phyloP scores from a whole-genome alignment of 2,113 vertebrate species.

The Petrocephalus zakoni region DNA sequence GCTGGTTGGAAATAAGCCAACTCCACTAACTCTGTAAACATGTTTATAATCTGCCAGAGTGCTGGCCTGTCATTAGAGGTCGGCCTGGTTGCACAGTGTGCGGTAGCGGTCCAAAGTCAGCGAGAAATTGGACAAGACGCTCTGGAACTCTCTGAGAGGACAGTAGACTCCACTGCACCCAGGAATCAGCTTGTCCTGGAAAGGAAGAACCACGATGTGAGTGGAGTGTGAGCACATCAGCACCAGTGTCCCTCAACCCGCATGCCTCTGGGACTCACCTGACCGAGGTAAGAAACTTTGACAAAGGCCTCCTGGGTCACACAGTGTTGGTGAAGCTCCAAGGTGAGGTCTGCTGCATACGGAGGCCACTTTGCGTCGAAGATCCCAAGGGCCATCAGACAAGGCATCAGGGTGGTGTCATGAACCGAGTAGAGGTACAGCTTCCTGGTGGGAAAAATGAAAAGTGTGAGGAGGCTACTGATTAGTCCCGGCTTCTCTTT shows the following conservation, averaged over 20 bases:
- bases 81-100: conserved; percentile 59
- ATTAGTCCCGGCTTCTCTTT: too few relatives aligned
- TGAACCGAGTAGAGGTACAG: conserved; percentile 81
- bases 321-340: conserved; percentile 78
- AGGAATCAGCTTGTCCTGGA: conserved; percentile 72
- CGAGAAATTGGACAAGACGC: conserved; percentile 56
- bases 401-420: conserved; percentile 79
- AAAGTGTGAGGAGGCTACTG: not conserved
- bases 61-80: not conserved
- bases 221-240: not conserved
- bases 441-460: conserved; percentile 64
- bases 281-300: conserved; percentile 69
- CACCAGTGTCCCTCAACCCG: not conserved
- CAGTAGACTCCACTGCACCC: conserved; percentile 78
- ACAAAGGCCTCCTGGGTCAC: conserved; percentile 74
- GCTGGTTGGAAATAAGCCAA: not conserved
- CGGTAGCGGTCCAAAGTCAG: conserved; percentile 65
- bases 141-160: conserved; percentile 77
- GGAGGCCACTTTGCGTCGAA: conserved; percentile 86
- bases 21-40: not conserved
- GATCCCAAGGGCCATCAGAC: conserved; percentile 75
- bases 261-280: conserved; percentile 59
- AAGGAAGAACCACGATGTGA: conserved; percentile 14
- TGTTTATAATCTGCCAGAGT: not conserved
- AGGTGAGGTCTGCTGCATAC: conserved; percentile 72